Percentiles rank a stretch among this genome's conserved stretches.
Evolutionary conservation across 2,888 invertebrate genomes (phyloP).

Genomic region (Platycheirus albimanus): DNA sequence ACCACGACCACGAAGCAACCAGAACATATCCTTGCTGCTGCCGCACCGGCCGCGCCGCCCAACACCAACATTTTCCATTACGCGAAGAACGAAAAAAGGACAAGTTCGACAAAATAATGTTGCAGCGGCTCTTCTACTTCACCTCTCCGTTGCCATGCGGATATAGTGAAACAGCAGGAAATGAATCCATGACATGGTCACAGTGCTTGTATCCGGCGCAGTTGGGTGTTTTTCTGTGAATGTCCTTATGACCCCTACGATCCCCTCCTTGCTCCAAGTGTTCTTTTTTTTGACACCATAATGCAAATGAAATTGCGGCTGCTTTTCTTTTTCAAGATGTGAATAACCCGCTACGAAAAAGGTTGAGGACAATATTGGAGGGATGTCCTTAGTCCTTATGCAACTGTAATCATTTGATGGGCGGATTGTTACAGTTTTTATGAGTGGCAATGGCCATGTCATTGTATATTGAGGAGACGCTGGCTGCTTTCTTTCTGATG

Average conservation of each 20-base stretch:
- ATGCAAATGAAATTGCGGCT: conserved; percentile 61
- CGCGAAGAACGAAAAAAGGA: conserved; percentile 27
- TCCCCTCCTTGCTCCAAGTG: background rate
- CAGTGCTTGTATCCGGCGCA: conserved; percentile 53
- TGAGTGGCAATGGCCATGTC: conserved; percentile 49
- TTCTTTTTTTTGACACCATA: conserved; percentile 61
- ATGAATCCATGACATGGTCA: conserved; percentile 67
- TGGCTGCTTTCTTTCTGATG: background rate
- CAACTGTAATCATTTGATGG: conserved; percentile 67
- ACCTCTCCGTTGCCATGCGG: background rate
- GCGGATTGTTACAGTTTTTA: conserved; percentile 64
- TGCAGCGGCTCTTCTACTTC: conserved; percentile 16
- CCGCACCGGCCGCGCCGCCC: too few relatives aligned
- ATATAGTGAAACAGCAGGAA: conserved; percentile 56
- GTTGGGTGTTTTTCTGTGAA: conserved; percentile 40
- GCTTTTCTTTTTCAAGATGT: conserved; percentile 58
- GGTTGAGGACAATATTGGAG: conserved; percentile 35
- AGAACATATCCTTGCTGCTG: conserved; percentile 10
- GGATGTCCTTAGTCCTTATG: conserved; percentile 62
- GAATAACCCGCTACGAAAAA: conserved; percentile 35
- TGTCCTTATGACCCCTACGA: conserved; percentile 41
- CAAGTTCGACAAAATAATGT: conserved; percentile 15
- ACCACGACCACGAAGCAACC: conserved; percentile 29
- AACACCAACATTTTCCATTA: conserved; percentile 56
- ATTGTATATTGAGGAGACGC: background rate